Percentiles rank a stretch among this genome's conserved stretches.
phyloP scores from a whole-genome alignment of 1,140 invertebrate species.

The Drosophila teissieri region DNA sequence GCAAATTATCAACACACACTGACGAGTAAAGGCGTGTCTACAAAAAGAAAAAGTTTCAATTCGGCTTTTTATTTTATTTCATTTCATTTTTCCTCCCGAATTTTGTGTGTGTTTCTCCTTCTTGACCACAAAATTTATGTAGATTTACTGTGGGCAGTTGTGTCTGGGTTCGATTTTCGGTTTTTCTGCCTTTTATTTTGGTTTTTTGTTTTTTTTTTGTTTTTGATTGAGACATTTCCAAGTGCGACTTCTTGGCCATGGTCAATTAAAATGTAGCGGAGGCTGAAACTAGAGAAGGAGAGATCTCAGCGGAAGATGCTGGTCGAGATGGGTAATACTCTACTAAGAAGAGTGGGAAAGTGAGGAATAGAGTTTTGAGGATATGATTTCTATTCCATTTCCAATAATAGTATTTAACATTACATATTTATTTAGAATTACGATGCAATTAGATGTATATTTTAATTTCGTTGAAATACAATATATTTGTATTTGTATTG shows the following conservation, averaged over 20 bases:
- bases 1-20: conserved; percentile 74
- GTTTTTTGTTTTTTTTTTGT: conserved; percentile 6
- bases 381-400: too few relatives aligned
- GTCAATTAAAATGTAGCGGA: conserved; percentile 65
- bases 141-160: conserved; percentile 72
- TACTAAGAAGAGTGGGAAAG: neutral
- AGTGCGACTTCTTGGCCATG: conserved; percentile 79
- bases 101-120: neutral
- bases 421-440: too few relatives aligned
- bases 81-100: conserved; percentile 28
- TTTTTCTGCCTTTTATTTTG: conserved; percentile 10
- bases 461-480: too few relatives aligned
- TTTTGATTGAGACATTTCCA: conserved; percentile 75
- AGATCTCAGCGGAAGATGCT: neutral
- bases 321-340: conserved; percentile 11
- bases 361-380: too few relatives aligned
- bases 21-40: conserved; percentile 56
- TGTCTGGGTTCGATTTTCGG: conserved; percentile 26
- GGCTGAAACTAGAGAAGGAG: neutral
- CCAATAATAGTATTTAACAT: too few relatives aligned
- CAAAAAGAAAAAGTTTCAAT: conserved; percentile 76
- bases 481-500: too few relatives aligned
- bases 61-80: conserved; percentile 35
- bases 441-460: too few relatives aligned
- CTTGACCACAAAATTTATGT: conserved; percentile 62